Percentiles rank a stretch among this genome's conserved stretches.
phyloP scores from a whole-genome alignment of 2,797 vertebrate species.

The Chaetophractus vellerosus region DNA sequence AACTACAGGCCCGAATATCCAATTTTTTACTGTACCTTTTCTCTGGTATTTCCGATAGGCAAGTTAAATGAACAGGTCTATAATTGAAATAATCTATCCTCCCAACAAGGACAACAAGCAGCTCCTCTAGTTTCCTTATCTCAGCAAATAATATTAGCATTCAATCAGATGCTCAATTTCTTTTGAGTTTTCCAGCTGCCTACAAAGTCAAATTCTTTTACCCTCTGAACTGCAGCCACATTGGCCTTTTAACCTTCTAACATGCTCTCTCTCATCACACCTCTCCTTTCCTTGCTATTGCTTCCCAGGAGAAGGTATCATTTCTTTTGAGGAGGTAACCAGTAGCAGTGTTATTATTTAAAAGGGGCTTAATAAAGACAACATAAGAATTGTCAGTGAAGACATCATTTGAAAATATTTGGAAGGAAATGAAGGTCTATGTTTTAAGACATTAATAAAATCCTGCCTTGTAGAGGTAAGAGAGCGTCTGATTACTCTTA shows the following conservation, averaged over 20 bases:
- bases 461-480: neutral
- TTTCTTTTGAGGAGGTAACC: neutral
- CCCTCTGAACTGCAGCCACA: neutral
- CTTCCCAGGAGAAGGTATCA: neutral
- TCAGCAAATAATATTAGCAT: neutral
- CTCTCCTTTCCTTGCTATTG: neutral
- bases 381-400: neutral
- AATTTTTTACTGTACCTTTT: neutral
- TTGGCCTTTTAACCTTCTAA: neutral
- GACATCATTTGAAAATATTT: neutral
- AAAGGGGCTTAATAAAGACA: neutral
- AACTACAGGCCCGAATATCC: neutral
- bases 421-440: neutral
- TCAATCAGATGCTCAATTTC: neutral
- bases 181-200: neutral
- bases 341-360: neutral
- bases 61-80: neutral
- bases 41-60: neutral
- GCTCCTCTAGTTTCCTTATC: neutral
- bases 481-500: neutral
- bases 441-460: neutral
- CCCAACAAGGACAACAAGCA: neutral
- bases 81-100: neutral
- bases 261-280: accelerated
- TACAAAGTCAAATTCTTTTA: neutral